Base-by-base conservation (phyloP, 2,888 invertebrate genomes). In the Tolmerus cingulatus region DNA sequence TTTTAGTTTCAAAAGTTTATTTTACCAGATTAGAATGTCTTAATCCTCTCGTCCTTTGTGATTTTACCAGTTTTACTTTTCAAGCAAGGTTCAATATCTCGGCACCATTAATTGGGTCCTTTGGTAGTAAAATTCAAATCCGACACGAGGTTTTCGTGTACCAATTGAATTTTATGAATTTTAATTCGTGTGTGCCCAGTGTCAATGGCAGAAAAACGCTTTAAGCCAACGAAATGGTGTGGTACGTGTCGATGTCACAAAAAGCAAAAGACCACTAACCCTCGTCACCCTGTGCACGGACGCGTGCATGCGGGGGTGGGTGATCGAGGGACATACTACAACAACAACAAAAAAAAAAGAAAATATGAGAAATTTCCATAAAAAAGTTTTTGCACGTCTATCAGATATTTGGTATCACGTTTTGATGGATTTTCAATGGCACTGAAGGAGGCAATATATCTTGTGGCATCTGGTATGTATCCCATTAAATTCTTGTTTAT, bases 401-500 rank as follows among this genome's bases (percentile, higher is more conserved):
- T 43, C 74, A 77, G 84, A 87, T 87, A 82, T 87, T 87, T 87
- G 86, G 86, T 86, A 87, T 87, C 87, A 87, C 87, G 87, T 87
- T 86, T 87, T 87, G 87, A 87, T 87, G 87, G 87, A 87, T 87
- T 87, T 87, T 87, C 87, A 81, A 86, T 81, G 82, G 87, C 74
- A 55, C 76, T 82, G 51, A 81, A 82, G 86, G 86, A 86, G 86
- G 87, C 86, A 86, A 87, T 87, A 87, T 87, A 86, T 87, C 87
- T 87, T 87, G 87, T 87, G 79, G 86, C 87, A 87, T 87, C 87
- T 87, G 87, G 87, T 86, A 82, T 77, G 66, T 77, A 87, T 87
- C 84, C 86, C 86, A 87, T 87, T 87, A 87, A 87, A 87, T 87
- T 87, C 87, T 86, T 87, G 87, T 87, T 87, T 87, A 87, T 87